phyloP scores from a whole-genome alignment of 1,140 invertebrate genomes.

The Drosophila bocqueti region DNA sequence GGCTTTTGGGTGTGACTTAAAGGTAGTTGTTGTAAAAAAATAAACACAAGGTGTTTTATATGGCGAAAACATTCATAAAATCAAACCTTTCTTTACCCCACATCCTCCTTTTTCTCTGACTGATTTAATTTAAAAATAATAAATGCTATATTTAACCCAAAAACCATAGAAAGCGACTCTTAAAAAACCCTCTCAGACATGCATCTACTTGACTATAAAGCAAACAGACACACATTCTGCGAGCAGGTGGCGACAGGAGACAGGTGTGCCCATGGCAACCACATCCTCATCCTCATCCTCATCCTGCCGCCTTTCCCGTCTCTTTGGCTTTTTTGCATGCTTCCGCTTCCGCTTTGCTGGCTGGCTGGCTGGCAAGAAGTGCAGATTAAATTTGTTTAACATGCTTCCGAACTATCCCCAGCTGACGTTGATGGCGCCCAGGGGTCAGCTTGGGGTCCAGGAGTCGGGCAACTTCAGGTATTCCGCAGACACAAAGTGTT shows the following conservation, averaged over 20 bases:
- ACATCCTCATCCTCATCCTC: slow-evolving; percentile 26
- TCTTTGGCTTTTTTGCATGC: slow-evolving; percentile 18
- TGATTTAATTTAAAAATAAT: not conserved
- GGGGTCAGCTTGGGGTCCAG: slow-evolving; percentile 26
- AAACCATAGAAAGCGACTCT: not conserved
- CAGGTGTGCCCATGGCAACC: slow-evolving; percentile 34
- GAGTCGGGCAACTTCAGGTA: slow-evolving; percentile 1
- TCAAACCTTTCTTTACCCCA: no score
- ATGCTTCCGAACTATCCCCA: slow-evolving; percentile 65
- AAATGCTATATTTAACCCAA: not conserved
- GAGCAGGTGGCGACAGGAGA: slow-evolving; percentile 43
- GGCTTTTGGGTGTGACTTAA: not conserved
- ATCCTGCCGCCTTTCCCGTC: slow-evolving; percentile 15
- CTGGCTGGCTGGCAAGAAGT: slow-evolving; percentile 69
- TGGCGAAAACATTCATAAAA: not conserved
- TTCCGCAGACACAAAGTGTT: slow-evolving; percentile 49
- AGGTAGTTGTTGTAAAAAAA: not conserved
- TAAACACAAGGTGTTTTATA: not conserved
- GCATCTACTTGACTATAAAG: not conserved
- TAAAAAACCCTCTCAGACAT: not conserved
- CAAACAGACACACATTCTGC: slow-evolving; percentile 17
- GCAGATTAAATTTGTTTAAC: slow-evolving; percentile 83
- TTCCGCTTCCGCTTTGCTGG: slow-evolving; percentile 40
- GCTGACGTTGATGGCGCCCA: slow-evolving; percentile 46
- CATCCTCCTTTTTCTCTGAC: no score